Evolutionary conservation across 2,888 invertebrate genomes (phyloP).

Genomic region (Prosopocoilus inquinatus): DNA sequence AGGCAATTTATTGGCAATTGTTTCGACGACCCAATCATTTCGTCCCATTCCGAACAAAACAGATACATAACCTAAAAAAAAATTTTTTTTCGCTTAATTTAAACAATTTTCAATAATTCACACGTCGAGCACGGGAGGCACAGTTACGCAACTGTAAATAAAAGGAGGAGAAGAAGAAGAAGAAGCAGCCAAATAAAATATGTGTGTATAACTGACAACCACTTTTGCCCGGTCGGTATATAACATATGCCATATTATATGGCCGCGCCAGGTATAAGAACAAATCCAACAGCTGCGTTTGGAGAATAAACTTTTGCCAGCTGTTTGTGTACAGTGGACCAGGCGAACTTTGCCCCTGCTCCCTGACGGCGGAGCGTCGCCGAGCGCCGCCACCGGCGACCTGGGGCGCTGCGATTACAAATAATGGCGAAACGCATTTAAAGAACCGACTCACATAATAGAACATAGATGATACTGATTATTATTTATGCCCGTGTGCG

Average conservation of each 20-base stretch:
- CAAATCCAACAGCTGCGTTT: conserved; percentile 50
- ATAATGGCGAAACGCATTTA: conserved; percentile 49
- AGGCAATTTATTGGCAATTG: too few species aligned
- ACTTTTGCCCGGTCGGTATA: conserved; percentile 34
- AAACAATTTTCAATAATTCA: too few species aligned
- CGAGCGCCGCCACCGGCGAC: conserved; percentile 19
- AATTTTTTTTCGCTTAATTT: too few species aligned
- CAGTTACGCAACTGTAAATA: too few species aligned
- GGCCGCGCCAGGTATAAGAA: conserved; percentile 38
- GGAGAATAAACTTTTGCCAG: conserved; percentile 53
- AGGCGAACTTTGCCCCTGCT: conserved; percentile 23
- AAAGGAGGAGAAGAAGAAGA: too few species aligned
- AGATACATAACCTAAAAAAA: too few species aligned
- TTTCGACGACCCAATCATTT: too few species aligned
- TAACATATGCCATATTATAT: conserved; percentile 43
- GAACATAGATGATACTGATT: conserved; percentile 44
- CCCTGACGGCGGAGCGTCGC: conserved; percentile 19
- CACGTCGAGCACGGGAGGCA: too few species aligned
- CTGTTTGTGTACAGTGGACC: conserved; percentile 44
- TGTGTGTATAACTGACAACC: conserved; percentile 30
- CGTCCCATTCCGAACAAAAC: too few species aligned
- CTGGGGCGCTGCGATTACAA: conserved; percentile 33
- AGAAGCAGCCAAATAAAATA: conserved; percentile 23
- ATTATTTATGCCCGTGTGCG: conserved; percentile 37
- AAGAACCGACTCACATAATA: conserved; percentile 40